A percentile compares a stretch with the other conserved stretches of the same genome.
Evolutionary conservation across 1,140 invertebrate genomes (phyloP).

Genomic region (Listronotus oregonensis): DNA sequence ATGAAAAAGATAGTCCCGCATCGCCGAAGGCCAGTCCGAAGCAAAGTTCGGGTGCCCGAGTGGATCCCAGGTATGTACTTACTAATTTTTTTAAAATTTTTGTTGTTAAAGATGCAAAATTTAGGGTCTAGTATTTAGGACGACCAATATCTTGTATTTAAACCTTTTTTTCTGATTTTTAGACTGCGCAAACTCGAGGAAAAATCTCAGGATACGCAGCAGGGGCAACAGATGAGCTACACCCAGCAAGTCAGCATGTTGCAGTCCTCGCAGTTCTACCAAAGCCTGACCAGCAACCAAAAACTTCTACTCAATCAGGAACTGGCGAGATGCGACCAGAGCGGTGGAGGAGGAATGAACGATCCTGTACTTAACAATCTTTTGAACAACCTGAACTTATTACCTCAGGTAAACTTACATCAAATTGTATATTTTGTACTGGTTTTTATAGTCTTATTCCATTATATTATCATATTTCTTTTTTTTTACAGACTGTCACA

Average conservation of each 20-base stretch:
- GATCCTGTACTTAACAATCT: constrained; percentile 61
- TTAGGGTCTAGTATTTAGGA: no score
- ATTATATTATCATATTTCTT: constrained; percentile 2
- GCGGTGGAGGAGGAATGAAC: constrained; percentile 36
- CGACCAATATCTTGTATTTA: no score
- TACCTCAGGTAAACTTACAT: constrained; percentile 23
- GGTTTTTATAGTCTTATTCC: not conserved
- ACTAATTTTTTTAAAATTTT: no score
- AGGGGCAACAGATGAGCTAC: constrained; percentile 45
- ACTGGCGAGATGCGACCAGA: constrained; percentile 46
- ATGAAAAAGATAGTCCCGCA: constrained; percentile 60
- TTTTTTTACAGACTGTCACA: constrained; percentile 13
- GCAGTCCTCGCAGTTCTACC: constrained; percentile 69
- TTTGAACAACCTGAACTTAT: constrained; percentile 59
- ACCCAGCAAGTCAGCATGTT: constrained; percentile 62
- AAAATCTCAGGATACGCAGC: constrained; percentile 38
- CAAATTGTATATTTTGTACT: not conserved
- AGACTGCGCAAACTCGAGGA: constrained; percentile 43
- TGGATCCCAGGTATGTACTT: constrained; percentile 29
- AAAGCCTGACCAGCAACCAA: constrained; percentile 67
- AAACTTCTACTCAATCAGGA: constrained; percentile 71
- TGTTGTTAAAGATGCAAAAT: no score
- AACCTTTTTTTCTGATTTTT: no score
- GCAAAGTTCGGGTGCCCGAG: constrained; percentile 19
- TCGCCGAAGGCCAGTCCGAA: constrained; percentile 57